These are phyloP conservation scores for Platycheirus albimanus DNA, from an alignment of 2,888 invertebrate genomes.

Conservation along the genomic window DNA sequence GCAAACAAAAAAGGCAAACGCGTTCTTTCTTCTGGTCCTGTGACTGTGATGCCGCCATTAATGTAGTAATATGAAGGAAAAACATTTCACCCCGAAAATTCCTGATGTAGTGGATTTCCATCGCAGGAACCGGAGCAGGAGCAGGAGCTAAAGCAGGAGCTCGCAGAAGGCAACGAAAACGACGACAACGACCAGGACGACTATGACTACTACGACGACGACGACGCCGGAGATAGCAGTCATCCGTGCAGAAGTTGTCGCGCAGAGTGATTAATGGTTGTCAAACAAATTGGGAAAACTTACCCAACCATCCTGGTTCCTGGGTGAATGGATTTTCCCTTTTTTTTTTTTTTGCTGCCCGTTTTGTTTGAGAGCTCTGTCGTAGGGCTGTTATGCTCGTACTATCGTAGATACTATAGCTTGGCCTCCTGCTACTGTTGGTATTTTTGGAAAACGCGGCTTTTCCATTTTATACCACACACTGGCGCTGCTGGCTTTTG, in stretches of 20 bases:
- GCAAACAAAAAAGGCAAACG: constrained; percentile 47
- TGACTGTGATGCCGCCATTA: constrained; percentile 70
- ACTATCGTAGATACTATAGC: too few species aligned
- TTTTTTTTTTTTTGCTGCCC: constrained; percentile 54
- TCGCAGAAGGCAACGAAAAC: constrained; percentile 62
- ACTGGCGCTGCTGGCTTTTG: constrained; percentile 20
- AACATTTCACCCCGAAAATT: constrained; percentile 75
- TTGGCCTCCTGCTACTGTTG: constrained; percentile 45
- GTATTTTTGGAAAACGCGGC: constrained; percentile 47
- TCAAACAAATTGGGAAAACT: constrained; percentile 79
- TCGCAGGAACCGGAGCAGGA: too few species aligned
- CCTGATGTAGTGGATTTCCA: constrained; percentile 71
- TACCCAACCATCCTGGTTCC: constrained; percentile 71
- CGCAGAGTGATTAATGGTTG: constrained; percentile 80
- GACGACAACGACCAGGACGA: constrained; percentile 47
- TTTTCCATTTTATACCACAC: constrained; percentile 36
- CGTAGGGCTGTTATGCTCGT: constrained; percentile 25
- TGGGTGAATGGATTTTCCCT: constrained; percentile 72
- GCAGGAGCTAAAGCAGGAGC: constrained; percentile 31
- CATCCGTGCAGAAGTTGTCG: constrained; percentile 80
- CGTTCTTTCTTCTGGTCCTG: constrained; percentile 59
- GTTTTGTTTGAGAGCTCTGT: constrained; percentile 40
- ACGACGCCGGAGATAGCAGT: constrained; percentile 76
- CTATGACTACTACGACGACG: constrained; percentile 65
- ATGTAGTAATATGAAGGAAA: constrained; percentile 73